Evolutionary conservation across 2,888 invertebrate species (phyloP), one percentile per base, ranked within the genome.

Genomic region (Pomacea canaliculata): DNA sequence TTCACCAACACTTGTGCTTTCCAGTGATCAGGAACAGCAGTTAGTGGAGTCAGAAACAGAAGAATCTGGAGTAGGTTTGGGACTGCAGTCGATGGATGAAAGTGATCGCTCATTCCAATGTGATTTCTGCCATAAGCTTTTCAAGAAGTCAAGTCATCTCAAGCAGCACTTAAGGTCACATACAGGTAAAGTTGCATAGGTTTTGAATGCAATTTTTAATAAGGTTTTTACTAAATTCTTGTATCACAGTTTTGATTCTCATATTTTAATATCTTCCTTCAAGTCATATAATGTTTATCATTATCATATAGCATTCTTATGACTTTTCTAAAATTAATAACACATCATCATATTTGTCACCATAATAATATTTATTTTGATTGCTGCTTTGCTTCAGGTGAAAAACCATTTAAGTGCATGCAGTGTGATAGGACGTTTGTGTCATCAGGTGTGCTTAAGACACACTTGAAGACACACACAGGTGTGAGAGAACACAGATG

Each of bases 101-200:
- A 76, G 78, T 16, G 71, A 76, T n/a, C 73, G 82, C 16, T 77
- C 73, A 5, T 92, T 92, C 81, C 90, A 90, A 70, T 93, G 93
- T 86, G 84, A 85, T n/a, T 82, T 85, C 56, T 92, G 92, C 83
- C 85, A 87, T 48, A 91, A 91, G 82, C 84, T 85, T 18, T 92
- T 92, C 83, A 91, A 91, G 83, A 92, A 91, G 81, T 87, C 91
- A 19, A 90, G 90, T 59, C 92, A 92, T 83, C 87, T 92, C 59
- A 91, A 91, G 77, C 89, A 91, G 71, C 92, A 92, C 80, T 84
- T 91, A 49, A 88, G 92, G 63, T 89, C 91, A 19, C 92, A 92
- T 81, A 90, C 90, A 56, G 91, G 91, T 87, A 73, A 63, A 75
- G 19, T 56, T 56, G 16, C 37, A 37, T 37, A 5, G 37, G 37